Conservation (phyloP, 2,113 vertebrate genomes). For the Numenius arquata region DNA sequence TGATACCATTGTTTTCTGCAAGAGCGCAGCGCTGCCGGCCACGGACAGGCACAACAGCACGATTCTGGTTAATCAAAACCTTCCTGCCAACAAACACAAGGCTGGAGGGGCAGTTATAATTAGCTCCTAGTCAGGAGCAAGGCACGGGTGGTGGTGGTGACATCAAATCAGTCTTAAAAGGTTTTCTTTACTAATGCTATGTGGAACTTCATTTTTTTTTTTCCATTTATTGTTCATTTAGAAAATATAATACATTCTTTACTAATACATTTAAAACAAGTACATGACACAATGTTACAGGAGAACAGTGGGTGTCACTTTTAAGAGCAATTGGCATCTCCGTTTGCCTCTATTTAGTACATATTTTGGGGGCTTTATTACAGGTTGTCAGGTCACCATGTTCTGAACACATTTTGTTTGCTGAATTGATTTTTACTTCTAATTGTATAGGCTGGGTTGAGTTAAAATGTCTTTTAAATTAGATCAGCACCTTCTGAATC, state of each 20-base stretch:
- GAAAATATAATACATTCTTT: background rate
- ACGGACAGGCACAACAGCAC: background rate
- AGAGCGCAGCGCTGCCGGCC: background rate
- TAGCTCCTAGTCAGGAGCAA: background rate
- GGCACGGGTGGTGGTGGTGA: background rate
- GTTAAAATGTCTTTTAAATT: constrained; percentile 12
- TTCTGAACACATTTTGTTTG: background rate
- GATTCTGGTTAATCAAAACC: background rate
- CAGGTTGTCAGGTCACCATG: background rate
- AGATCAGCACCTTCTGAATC: background rate
- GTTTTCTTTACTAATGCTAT: background rate
- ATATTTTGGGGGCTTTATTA: background rate
- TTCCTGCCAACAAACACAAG: background rate
- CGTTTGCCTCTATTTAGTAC: background rate
- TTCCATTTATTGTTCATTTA: background rate
- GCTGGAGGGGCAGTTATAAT: background rate
- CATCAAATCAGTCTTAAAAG: background rate
- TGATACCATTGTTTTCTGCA: background rate
- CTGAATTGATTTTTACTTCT: background rate
- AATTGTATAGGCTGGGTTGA: background rate
- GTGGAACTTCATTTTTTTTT: background rate
- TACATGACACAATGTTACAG: background rate
- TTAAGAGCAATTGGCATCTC: background rate
- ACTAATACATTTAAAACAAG: background rate
- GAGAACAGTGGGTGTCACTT: background rate